Percentiles rank a stretch among this genome's conserved stretches.
These are phyloP conservation scores for Trachelus tabidus DNA, from an alignment of 2,888 invertebrate genomes.

Conservation along the genomic window DNA sequence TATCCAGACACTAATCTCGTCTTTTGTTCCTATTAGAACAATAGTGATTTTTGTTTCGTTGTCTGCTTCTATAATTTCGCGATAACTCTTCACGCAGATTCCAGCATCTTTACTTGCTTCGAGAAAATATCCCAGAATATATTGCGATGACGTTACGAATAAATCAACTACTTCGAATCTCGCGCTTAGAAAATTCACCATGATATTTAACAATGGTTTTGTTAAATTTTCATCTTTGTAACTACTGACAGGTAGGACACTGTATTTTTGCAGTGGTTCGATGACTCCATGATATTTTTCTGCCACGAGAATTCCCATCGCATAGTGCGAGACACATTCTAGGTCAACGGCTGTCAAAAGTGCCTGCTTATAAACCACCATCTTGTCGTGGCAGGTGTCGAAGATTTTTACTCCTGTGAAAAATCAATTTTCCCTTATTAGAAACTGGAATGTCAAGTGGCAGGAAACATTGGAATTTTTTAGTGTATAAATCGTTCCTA, in stretches of 20 bases:
- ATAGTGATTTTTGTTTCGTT: conserved; percentile 43
- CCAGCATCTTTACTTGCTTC: conserved; percentile 46
- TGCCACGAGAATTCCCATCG: conserved; percentile 54
- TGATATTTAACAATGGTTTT: conserved; percentile 44
- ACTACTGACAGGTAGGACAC: conserved; percentile 47
- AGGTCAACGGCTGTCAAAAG: conserved; percentile 46
- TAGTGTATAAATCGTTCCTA: not conserved
- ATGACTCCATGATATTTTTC: conserved; percentile 42
- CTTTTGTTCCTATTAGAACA: conserved; percentile 46
- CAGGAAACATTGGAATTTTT: not conserved
- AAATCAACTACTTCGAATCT: conserved; percentile 51
- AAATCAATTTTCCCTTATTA: not conserved
- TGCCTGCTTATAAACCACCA: conserved; percentile 55
- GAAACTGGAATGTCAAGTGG: not conserved
- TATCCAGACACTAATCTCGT: conserved; percentile 52
- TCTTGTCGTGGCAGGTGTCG: conserved; percentile 59
- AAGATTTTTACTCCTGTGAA: conserved; percentile 53
- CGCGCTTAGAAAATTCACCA: conserved; percentile 50
- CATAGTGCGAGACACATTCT: conserved; percentile 53
- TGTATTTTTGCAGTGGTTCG: conserved; percentile 50
- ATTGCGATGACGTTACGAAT: conserved; percentile 40
- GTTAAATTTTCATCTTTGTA: conserved; percentile 52
- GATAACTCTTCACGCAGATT: conserved; percentile 51
- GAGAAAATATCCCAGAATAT: conserved; percentile 41
- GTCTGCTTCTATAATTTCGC: conserved; percentile 27